A percentile compares a stretch with the other conserved stretches of the same genome.
These are phyloP conservation scores for Autographa gamma DNA, from an alignment of 2,888 invertebrate species.

Conservation along the genomic window DNA sequence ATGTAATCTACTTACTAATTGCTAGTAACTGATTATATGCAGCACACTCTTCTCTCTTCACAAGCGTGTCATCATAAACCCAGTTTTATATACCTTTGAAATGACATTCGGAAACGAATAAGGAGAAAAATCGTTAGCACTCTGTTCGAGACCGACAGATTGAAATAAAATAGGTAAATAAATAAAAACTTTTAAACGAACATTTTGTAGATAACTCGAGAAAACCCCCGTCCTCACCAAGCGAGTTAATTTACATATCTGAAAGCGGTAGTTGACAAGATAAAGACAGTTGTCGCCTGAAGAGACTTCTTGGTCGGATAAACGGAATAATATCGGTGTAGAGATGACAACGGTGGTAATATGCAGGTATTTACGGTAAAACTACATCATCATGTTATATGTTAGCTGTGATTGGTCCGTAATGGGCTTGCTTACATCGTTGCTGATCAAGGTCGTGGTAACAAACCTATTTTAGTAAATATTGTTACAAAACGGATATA, in stretches of 20 bases:
- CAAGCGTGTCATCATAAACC: too few species aligned
- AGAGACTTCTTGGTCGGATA: constrained; percentile 2
- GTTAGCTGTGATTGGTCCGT: not conserved
- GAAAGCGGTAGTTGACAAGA: constrained; percentile 1
- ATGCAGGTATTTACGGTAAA: not conserved
- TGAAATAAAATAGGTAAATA: too few species aligned
- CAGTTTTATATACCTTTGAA: too few species aligned
- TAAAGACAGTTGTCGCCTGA: not conserved
- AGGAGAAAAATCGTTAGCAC: too few species aligned
- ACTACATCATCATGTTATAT: not conserved
- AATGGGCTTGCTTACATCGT: not conserved
- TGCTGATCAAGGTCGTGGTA: not conserved
- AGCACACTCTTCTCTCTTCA: too few species aligned
- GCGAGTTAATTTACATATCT: not conserved
- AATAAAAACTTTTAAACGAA: not conserved
- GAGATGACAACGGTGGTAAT: constrained; percentile 1
- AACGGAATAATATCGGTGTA: not conserved
- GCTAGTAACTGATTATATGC: too few species aligned
- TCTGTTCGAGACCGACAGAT: too few species aligned
- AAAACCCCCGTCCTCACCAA: not conserved
- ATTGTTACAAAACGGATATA: too few species aligned
- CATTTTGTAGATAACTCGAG: not conserved
- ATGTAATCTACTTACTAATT: too few species aligned
- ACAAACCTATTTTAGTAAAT: not conserved
- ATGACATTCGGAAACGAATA: too few species aligned